Conservation (phyloP, 2,797 vertebrate genomes). For the Echiichthys vipera region DNA sequence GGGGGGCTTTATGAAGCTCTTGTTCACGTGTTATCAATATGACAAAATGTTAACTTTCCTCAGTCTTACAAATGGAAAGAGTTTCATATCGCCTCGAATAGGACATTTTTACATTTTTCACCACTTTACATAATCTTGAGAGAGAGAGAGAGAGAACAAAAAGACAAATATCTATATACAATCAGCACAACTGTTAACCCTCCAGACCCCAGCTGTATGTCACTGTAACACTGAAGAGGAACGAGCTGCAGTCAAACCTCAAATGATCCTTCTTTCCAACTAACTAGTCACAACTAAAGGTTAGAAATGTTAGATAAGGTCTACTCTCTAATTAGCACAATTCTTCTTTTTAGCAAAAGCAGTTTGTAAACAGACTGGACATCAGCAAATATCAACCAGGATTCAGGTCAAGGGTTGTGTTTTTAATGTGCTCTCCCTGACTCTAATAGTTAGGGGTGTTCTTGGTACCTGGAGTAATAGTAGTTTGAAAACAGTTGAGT, state of each 20-base stretch:
- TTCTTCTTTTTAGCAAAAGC: neutral
- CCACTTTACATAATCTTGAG: conserved; percentile 68
- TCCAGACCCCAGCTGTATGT: conserved; percentile 55
- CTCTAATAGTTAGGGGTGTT: neutral
- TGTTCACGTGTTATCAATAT: neutral
- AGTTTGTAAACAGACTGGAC: conserved; percentile 8
- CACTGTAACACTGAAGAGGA: conserved; percentile 12
- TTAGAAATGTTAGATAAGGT: conserved; percentile 24
- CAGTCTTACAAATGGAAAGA: conserved; percentile 78
- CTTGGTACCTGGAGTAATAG: neutral
- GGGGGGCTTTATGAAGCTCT: no score
- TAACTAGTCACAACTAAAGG: conserved; percentile 1
- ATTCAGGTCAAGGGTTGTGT: neutral
- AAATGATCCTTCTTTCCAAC: neutral
- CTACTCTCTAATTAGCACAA: conserved; percentile 32
- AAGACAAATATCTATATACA: conserved; percentile 79
- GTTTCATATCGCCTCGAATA: conserved; percentile 82
- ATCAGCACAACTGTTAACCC: conserved; percentile 76
- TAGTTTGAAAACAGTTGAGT: neutral
- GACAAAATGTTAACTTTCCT: conserved; percentile 56
- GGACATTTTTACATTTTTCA: conserved; percentile 60
- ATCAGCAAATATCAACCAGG: neutral
- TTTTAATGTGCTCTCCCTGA: neutral
- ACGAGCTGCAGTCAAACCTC: conserved; percentile 21
- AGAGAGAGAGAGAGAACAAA: conserved; percentile 24